Conservation (phyloP, 2,888 invertebrate genomes). For the Diabrotica balteata region DNA sequence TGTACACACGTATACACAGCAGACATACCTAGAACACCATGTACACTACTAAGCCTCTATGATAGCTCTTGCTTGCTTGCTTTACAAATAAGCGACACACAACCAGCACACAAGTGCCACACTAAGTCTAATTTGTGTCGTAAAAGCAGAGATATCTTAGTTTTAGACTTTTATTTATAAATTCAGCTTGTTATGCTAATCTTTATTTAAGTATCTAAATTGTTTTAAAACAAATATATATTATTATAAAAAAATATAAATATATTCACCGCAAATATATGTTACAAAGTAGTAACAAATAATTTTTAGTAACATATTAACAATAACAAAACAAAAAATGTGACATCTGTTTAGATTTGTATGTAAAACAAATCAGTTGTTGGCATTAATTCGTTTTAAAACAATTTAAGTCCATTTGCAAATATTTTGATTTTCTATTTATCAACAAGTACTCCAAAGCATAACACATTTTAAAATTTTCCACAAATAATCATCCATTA, state of each 20-base stretch:
- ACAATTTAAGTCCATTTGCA: slow-evolving; percentile 15
- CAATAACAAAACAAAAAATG: not conserved
- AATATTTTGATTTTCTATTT: slow-evolving; percentile 18
- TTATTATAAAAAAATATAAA: not conserved
- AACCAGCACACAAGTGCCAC: too few relatives aligned
- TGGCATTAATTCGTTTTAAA: slow-evolving; percentile 5
- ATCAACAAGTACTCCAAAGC: slow-evolving; percentile 10
- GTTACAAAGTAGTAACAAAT: not conserved
- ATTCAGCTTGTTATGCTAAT: too few relatives aligned
- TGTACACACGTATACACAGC: too few relatives aligned
- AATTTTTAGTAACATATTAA: not conserved
- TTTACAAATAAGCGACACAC: too few relatives aligned
- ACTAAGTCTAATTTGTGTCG: too few relatives aligned
- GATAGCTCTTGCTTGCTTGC: too few relatives aligned
- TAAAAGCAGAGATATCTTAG: too few relatives aligned
- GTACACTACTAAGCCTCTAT: too few relatives aligned
- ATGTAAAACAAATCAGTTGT: slow-evolving; percentile 7
- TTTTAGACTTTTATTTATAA: too few relatives aligned
- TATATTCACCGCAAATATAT: not conserved
- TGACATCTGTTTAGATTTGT: slow-evolving; percentile 3
- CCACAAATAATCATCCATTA: not conserved
- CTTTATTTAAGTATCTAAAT: too few relatives aligned
- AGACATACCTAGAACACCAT: too few relatives aligned
- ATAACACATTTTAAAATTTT: not conserved
- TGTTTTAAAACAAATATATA: too few relatives aligned